Evolutionary conservation across 2,888 invertebrate genomes (phyloP).

Genomic region (Aphodius granarius): DNA sequence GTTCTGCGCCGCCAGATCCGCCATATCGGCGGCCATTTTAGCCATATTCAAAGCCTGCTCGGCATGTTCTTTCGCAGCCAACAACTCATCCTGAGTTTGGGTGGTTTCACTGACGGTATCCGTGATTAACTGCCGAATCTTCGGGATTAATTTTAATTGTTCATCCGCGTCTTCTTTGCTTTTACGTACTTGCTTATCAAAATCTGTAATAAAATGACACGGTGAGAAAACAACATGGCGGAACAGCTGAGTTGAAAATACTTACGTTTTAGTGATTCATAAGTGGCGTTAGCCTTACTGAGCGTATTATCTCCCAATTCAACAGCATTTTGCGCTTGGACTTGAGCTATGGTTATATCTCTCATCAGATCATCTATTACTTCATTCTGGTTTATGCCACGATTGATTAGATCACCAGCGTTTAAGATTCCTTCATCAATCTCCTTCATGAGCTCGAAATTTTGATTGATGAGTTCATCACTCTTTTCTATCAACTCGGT

Average conservation of each 20-base stretch:
- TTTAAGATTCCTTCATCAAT: constrained; percentile 67
- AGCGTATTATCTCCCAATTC: constrained; percentile 81
- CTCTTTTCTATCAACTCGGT: constrained; percentile 60
- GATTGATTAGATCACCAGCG: constrained; percentile 69
- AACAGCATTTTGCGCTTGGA: constrained; percentile 81
- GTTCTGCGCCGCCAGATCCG: constrained; percentile 78
- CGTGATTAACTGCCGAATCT: constrained; percentile 70
- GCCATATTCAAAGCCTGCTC: constrained; percentile 72
- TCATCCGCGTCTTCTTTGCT: constrained; percentile 80
- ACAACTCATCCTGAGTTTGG: constrained; percentile 71
- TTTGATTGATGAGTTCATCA: constrained; percentile 57
- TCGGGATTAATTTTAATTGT: constrained; percentile 73
- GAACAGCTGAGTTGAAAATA: constrained; percentile 15
- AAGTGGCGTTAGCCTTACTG: constrained; percentile 77
- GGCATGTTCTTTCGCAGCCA: constrained; percentile 78
- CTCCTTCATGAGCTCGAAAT: constrained; percentile 61
- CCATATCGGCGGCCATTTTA: constrained; percentile 73
- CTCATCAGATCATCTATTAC: constrained; percentile 78
- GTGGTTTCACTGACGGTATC: constrained; percentile 72
- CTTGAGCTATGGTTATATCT: constrained; percentile 75
- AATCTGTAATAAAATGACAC: constrained; percentile 60
- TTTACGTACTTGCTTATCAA: constrained; percentile 85
- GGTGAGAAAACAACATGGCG: background rate
- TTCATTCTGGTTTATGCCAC: constrained; percentile 70
- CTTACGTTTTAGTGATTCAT: constrained; percentile 70